These are phyloP conservation scores for Malurus melanocephalus DNA, from an alignment of 2,113 vertebrate species.

Conservation along the genomic window DNA sequence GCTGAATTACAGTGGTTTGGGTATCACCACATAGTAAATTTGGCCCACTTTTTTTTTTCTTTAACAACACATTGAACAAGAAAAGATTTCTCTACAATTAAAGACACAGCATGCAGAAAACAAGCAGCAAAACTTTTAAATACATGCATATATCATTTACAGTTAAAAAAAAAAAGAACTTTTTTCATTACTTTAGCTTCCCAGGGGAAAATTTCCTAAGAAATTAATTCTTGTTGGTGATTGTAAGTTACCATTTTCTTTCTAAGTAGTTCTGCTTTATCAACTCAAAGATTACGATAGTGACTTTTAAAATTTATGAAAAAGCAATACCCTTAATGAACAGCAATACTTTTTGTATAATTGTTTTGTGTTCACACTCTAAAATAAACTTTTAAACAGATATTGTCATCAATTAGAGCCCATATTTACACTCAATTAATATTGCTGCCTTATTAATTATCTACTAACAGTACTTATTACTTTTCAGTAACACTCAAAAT, in stretches of 20 bases:
- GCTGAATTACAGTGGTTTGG: not conserved
- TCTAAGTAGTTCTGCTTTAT: not conserved
- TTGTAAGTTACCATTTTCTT: not conserved
- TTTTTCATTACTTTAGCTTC: not conserved
- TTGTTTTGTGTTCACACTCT: not conserved
- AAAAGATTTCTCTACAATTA: not conserved
- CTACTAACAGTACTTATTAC: not conserved
- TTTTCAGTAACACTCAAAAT: not conserved
- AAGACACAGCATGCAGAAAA: not conserved
- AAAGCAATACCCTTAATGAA: not conserved
- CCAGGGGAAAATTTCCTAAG: not conserved
- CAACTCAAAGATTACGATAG: not conserved
- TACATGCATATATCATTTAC: fast-evolving
- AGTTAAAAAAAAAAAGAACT: not conserved
- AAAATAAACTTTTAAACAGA: not conserved
- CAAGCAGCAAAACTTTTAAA: not conserved
- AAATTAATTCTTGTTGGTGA: not conserved
- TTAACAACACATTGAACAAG: not conserved
- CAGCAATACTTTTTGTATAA: not conserved
- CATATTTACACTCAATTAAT: not conserved
- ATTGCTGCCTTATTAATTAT: not conserved
- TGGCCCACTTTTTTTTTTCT: not conserved
- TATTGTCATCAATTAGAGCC: not conserved
- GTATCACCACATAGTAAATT: not conserved
- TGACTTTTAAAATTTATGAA: not conserved